Evolutionary conservation across 1,140 invertebrate species (phyloP).

Genomic region (Pentalonia nigronervosa): DNA sequence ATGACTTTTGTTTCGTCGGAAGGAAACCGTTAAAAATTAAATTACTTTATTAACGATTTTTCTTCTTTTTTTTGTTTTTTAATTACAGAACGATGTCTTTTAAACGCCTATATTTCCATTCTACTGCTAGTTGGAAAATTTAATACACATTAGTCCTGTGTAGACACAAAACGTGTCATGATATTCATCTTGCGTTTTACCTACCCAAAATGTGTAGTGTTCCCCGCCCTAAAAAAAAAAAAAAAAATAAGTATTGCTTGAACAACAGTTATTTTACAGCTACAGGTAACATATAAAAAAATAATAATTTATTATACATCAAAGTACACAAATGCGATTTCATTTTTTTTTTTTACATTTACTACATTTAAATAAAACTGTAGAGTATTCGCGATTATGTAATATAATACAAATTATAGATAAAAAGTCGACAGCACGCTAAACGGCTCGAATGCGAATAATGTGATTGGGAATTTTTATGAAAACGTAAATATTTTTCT

Average conservation of each 20-base stretch:
- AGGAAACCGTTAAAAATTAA: slow-evolving; percentile 22
- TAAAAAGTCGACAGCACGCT: not conserved
- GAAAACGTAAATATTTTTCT: not conserved
- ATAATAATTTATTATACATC: too few species aligned
- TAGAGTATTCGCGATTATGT: not conserved
- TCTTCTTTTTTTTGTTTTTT: slow-evolving; percentile 3
- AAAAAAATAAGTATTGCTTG: too few species aligned
- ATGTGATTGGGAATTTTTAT: not conserved
- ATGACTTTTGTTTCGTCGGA: not conserved
- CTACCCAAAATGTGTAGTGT: not conserved
- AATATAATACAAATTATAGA: not conserved
- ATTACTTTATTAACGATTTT: slow-evolving; percentile 7
- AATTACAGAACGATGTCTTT: not conserved
- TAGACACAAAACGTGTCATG: not conserved
- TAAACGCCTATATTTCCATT: not conserved
- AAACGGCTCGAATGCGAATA: not conserved
- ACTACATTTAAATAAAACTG: not conserved
- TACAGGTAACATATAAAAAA: too few species aligned
- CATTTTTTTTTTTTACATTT: not conserved
- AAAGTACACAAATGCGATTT: not conserved
- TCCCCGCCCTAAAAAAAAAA: too few species aligned
- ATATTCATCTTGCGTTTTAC: not conserved
- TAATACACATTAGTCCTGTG: not conserved
- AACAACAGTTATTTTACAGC: not conserved
- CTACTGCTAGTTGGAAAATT: not conserved